Evolutionary conservation across 2,113 vertebrate genomes (phyloP).

Genomic region (Malurus alboscapulatus): DNA sequence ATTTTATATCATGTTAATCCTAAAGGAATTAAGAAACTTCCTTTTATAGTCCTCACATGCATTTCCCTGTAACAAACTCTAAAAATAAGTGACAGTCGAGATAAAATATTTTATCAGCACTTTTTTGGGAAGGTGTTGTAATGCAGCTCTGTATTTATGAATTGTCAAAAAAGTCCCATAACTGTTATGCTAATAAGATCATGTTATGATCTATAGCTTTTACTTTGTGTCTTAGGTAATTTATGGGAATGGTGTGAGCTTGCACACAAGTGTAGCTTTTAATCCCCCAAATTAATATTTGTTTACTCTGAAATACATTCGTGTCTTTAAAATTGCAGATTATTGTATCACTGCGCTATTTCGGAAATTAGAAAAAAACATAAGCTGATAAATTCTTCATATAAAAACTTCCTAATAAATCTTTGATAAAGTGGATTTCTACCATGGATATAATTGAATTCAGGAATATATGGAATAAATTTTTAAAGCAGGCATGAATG

Average conservation of each 20-base stretch:
- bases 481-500: background rate
- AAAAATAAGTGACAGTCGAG: background rate
- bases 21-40: background rate
- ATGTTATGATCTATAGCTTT: background rate
- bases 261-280: background rate
- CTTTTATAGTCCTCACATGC: background rate
- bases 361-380: background rate
- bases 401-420: background rate
- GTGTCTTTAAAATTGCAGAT: background rate
- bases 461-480: background rate
- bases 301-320: background rate
- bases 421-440: background rate
- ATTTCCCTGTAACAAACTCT: background rate
- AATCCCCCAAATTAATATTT: background rate
- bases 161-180: background rate
- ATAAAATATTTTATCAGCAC: background rate
- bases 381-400: background rate
- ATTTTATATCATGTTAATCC: background rate
- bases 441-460: background rate
- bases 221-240: background rate
- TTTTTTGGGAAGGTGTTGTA: background rate
- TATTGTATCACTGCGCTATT: background rate
- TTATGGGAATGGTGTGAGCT: background rate
- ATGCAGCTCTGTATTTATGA: background rate
- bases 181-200: background rate